phyloP scores from a whole-genome alignment of 2,113 vertebrate species.

The Anolis sagrei region DNA sequence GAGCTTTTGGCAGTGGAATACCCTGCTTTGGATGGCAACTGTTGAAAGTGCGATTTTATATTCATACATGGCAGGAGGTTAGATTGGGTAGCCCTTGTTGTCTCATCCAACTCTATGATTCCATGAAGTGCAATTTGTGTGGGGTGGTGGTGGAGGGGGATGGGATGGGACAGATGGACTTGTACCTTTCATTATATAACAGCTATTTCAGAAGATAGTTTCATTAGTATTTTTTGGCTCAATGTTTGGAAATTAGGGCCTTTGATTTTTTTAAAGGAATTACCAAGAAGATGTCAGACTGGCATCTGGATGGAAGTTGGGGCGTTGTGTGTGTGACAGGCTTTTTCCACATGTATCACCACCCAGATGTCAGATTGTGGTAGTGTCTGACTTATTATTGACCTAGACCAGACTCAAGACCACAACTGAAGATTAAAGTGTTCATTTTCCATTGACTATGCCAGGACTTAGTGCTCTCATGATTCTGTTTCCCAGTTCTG shows the following conservation, averaged over 20 bases:
- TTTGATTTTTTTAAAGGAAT: accelerated
- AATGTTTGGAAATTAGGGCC: not conserved
- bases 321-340: not conserved
- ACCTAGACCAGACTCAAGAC: conserved; percentile 55
- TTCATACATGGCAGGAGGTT: no score
- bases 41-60: no score
- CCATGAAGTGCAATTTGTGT: no score
- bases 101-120: no score
- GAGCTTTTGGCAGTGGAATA: no score
- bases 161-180: no score
- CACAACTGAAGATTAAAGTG: conserved; percentile 30
- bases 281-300: not conserved
- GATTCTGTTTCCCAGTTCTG: conserved; percentile 44
- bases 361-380: conserved; percentile 51
- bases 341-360: conserved; percentile 49
- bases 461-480: conserved; percentile 48
- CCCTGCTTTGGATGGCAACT: no score
- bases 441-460: conserved; percentile 45
- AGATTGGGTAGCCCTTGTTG: no score
- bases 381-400: conserved; percentile 46
- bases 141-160: no score
- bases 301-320: not conserved
- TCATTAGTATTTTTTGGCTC: not conserved
- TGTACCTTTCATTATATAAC: not conserved
- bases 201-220: not conserved